Evolutionary conservation across 2,797 vertebrate species (phyloP).

Genomic region (Centroberyx gerrardi): DNA sequence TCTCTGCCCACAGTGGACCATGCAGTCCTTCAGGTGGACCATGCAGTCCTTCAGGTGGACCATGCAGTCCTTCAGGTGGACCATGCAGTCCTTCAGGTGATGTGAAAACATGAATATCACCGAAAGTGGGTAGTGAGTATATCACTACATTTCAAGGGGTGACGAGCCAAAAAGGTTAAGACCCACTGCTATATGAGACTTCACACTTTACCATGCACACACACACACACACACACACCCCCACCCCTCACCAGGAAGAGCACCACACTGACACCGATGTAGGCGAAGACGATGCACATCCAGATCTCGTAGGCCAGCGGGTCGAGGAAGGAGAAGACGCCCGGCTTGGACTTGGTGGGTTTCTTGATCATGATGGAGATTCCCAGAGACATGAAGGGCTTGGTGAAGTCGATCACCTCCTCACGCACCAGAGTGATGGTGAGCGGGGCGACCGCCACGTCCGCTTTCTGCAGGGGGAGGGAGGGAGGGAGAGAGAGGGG

Average conservation of each 20-base stretch:
- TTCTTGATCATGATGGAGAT: slow-evolving; percentile 99
- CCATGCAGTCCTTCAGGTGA: no score
- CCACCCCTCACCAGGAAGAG: slow-evolving; percentile 90
- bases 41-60: no score
- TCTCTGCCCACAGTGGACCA: no score
- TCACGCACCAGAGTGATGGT: slow-evolving; percentile 97
- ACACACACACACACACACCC: neutral
- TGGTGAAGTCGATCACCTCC: slow-evolving; percentile 98
- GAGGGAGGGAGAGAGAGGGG: neutral
- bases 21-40: no score
- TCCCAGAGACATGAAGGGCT: slow-evolving; percentile 97
- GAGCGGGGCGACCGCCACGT: slow-evolving; percentile 95
- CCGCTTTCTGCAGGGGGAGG: slow-evolving; percentile 88
- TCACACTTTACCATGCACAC: neutral
- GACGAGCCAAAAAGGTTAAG: no score
- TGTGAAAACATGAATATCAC: no score
- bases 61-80: no score
- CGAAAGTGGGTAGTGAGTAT: no score
- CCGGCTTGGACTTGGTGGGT: slow-evolving; percentile 96
- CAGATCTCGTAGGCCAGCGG: slow-evolving; percentile 98
- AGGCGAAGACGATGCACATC: slow-evolving; percentile 99
- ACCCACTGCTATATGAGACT: no score
- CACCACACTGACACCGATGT: slow-evolving; percentile 97
- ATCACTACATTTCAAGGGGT: no score
- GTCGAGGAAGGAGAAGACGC: slow-evolving; percentile 97